These are phyloP conservation scores for Zoanthus sociatus DNA, from an alignment of 92 coral and sea anemone genomes.

Conservation along the genomic window DNA sequence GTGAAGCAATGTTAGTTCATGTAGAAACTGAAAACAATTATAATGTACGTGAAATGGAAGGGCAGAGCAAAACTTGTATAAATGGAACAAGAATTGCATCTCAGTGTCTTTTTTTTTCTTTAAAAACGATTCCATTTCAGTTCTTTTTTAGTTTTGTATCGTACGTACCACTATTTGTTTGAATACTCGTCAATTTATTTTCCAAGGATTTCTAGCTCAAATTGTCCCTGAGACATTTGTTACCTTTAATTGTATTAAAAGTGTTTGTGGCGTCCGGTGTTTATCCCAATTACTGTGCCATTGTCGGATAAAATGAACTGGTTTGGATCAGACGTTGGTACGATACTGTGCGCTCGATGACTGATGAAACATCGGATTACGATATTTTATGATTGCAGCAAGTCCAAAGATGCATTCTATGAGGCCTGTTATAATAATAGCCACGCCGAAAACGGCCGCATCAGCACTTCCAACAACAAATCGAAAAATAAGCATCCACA, in stretches of 20 bases:
- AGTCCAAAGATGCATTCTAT: slow-evolving; percentile 35
- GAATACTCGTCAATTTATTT: not conserved
- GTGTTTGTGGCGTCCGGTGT: not conserved
- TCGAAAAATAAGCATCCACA: slow-evolving; percentile 47
- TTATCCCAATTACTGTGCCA: slow-evolving; percentile 8
- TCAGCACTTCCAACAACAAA: slow-evolving; percentile 30
- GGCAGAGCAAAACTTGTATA: too few relatives aligned
- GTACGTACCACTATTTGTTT: not conserved
- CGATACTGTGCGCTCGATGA: slow-evolving; percentile 16
- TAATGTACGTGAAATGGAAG: not conserved
- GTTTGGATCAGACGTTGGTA: slow-evolving; percentile 11
- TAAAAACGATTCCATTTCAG: not conserved
- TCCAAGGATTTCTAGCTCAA: not conserved
- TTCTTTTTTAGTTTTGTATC: not conserved
- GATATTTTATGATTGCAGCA: slow-evolving; percentile 30
- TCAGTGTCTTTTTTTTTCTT: too few relatives aligned
- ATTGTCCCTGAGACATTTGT: not conserved
- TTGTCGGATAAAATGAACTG: not conserved
- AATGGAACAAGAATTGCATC: too few relatives aligned
- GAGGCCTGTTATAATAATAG: slow-evolving; percentile 40
- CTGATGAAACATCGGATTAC: slow-evolving; percentile 39
- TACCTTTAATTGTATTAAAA: not conserved
- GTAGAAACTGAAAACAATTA: not conserved
- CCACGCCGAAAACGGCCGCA: slow-evolving; percentile 30
- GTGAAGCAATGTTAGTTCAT: too few relatives aligned